These are phyloP conservation scores for Achlya flavicornis DNA, from an alignment of 2,888 invertebrate species.

Conservation along the genomic window DNA sequence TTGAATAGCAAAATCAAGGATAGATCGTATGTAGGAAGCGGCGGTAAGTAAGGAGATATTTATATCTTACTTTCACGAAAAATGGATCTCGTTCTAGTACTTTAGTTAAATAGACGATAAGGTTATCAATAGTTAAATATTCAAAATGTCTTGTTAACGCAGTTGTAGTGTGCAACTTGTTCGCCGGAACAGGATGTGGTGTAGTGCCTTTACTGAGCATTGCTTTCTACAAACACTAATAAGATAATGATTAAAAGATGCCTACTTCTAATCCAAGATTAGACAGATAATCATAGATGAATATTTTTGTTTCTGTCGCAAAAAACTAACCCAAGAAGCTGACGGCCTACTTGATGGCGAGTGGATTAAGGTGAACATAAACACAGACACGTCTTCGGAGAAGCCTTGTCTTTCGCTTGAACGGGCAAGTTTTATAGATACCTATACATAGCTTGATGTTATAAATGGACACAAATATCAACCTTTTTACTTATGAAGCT, in stretches of 20 bases:
- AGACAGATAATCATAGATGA: background rate
- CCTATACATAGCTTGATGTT: background rate
- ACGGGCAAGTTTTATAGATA: background rate
- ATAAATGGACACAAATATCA: background rate
- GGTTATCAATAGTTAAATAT: constrained; percentile 23
- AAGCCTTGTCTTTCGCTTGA: background rate
- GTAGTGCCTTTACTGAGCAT: background rate
- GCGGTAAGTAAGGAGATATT: too few species aligned
- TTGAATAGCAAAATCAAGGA: too few species aligned
- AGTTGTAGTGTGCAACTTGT: background rate
- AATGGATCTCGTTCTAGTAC: constrained; percentile 36
- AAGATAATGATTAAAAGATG: background rate
- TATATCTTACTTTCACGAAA: constrained; percentile 44
- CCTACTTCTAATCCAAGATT: background rate
- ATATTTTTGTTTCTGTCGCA: background rate
- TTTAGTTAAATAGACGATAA: constrained; percentile 38
- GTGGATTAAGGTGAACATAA: background rate
- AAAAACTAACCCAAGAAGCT: too few species aligned
- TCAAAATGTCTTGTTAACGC: constrained; percentile 3
- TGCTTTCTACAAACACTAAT: constrained; percentile 10
- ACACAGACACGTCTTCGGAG: background rate
- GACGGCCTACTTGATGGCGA: too few species aligned
- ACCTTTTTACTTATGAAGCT: background rate
- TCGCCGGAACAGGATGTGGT: constrained; percentile 7
- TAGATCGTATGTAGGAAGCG: too few species aligned